Evolutionary conservation across 2,888 invertebrate species (phyloP), one percentile per base, ranked within the genome.

Genomic region (Lithodes maja): DNA sequence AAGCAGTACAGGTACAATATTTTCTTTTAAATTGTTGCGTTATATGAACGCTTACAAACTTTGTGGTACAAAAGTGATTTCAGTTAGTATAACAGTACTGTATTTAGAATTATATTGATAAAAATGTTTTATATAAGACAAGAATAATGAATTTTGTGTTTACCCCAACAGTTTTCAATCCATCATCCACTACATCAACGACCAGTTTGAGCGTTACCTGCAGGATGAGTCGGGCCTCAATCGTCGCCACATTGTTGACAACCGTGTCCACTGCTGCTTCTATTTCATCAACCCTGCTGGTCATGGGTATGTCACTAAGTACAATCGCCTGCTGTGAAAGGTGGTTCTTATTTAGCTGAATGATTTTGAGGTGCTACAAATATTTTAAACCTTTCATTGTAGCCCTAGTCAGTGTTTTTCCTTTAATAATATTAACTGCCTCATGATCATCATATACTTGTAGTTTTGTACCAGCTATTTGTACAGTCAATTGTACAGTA

Each of bases 281-380:
- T 99, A 99, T 94, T 99, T 99, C 94, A 98, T 99, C 93, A 98
- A 98, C 87, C 99, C 99, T 0, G 98, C 98, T 94, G 99, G 99
- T 80, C 98, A 99, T 94, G 98, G 98, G 91, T 91, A 54, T 52
- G 85, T 71, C 33, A 33, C 33, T 33, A 33, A 33, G 33, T 33
- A 33, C 33, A 33, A 33, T 33, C 33, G 33, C 33, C 33, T 33
- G 33, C 0, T 33, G 33, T 33, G 33, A 33, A 33, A 33, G 33
- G 33, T 33, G 33, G 33, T 33, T 33, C 33, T 33, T 33, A n/a
- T n/a, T n/a, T n/a, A n/a, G n/a, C n/a, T n/a, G n/a, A n/a, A n/a
- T n/a, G n/a, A n/a, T n/a, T n/a, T n/a, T n/a, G n/a, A n/a, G n/a
- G n/a, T n/a, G n/a, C n/a, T n/a, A 33, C 33, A 33, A 33, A 33